Evolutionary conservation across 2,113 vertebrate genomes (phyloP).

Genomic region (Festucalex cinctus): DNA sequence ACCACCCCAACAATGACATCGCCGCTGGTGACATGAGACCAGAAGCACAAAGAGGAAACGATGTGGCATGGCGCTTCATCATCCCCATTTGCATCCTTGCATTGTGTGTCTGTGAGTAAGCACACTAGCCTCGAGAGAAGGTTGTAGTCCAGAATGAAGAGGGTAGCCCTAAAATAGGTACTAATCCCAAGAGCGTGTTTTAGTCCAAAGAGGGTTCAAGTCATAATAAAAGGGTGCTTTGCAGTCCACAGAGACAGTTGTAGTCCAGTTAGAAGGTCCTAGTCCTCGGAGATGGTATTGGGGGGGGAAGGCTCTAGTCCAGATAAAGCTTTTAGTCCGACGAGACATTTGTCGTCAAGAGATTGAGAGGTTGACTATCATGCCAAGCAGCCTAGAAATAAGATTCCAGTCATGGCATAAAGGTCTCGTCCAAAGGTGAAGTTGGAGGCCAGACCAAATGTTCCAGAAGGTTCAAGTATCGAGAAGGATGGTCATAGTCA

Average conservation of each 20-base stretch:
- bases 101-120: not conserved
- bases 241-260: too few relatives aligned
- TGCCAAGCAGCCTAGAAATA: too few relatives aligned
- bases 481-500: too few relatives aligned
- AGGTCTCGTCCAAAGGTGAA: too few relatives aligned
- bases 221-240: not conserved
- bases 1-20: not conserved
- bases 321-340: too few relatives aligned
- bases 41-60: not conserved
- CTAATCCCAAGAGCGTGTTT: too few relatives aligned
- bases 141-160: not conserved
- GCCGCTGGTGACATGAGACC: not conserved
- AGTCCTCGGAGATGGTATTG: not conserved
- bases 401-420: too few relatives aligned
- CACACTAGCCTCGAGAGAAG: not conserved
- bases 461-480: too few relatives aligned
- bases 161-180: not conserved
- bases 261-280: not conserved
- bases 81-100: not conserved
- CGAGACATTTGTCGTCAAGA: too few relatives aligned
- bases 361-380: too few relatives aligned
- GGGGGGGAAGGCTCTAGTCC: too few relatives aligned
- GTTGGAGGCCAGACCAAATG: too few relatives aligned
- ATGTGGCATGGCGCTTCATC: not conserved
- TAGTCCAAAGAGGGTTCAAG: not conserved